A percentile compares a stretch with the other conserved stretches of the same genome.
phyloP scores from a whole-genome alignment of 2,113 vertebrate species.

The Xiphorhynchus elegans region DNA sequence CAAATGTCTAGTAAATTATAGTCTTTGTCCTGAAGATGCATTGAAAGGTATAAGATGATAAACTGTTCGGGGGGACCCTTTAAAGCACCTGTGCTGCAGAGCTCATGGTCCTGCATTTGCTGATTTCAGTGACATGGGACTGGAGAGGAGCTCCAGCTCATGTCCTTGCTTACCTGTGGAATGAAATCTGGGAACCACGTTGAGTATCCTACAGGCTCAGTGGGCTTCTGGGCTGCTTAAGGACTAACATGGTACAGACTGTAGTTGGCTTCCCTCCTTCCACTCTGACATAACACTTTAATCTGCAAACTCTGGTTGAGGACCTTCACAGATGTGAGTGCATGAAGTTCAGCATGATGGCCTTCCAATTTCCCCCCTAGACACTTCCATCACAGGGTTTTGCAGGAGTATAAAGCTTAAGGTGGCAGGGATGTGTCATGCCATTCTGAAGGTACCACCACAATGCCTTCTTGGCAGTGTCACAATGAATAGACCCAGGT shows the following conservation, averaged over 20 bases:
- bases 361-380: neutral
- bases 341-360: neutral
- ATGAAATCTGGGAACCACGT: neutral
- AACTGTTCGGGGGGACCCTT: neutral
- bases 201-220: neutral
- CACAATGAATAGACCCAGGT: neutral
- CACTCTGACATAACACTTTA: neutral
- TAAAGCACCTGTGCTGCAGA: neutral
- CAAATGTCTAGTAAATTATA: neutral
- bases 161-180: neutral
- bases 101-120: fast-evolving
- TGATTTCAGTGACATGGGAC: neutral
- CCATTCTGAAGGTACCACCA: neutral
- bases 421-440: neutral
- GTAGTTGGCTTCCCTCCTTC: neutral
- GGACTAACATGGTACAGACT: fast-evolving
- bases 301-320: neutral
- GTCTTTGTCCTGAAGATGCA: neutral
- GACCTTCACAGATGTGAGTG: fast-evolving
- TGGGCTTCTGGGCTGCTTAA: neutral
- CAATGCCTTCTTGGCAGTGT: neutral
- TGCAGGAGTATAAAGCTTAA: neutral
- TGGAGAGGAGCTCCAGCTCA: neutral
- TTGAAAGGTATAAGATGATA: neutral
- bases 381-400: neutral